Evolutionary conservation across 2,113 vertebrate genomes (phyloP).

Genomic region (Dipodomys merriami): DNA sequence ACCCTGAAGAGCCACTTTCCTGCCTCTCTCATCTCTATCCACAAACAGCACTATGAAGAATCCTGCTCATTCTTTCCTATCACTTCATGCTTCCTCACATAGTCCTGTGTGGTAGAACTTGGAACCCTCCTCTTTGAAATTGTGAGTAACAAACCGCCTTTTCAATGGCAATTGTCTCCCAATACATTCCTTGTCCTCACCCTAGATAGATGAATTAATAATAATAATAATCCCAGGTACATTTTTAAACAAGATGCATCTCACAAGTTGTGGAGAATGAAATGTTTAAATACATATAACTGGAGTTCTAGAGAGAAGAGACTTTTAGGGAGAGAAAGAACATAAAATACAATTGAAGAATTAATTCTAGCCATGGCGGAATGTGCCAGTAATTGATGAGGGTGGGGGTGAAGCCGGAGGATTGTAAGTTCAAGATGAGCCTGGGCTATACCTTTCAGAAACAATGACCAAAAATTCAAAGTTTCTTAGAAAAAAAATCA

Average conservation of each 20-base stretch:
- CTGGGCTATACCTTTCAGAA: background rate
- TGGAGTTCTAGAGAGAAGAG: constrained; percentile 14
- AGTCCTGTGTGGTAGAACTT: background rate
- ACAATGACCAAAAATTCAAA: background rate
- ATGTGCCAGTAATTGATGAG: too few species aligned
- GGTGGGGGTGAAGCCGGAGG: too few species aligned
- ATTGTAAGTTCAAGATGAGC: too few species aligned
- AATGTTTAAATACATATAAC: background rate
- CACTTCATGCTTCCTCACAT: background rate
- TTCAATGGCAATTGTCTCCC: background rate
- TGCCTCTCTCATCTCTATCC: background rate
- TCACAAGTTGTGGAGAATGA: background rate
- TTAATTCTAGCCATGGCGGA: too few species aligned
- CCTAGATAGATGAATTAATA: background rate
- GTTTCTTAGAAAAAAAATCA: background rate
- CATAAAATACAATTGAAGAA: constrained; percentile 6
- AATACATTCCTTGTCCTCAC: background rate
- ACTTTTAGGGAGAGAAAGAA: background rate
- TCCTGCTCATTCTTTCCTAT: background rate
- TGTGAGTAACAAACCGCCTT: background rate
- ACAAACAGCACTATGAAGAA: background rate
- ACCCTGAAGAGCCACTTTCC: background rate
- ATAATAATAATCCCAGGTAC: background rate
- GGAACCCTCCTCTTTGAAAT: background rate
- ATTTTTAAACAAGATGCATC: constrained; percentile 39